Base-by-base conservation (phyloP, 2,888 invertebrate species). In the Lordiphosa andalusiaca region DNA sequence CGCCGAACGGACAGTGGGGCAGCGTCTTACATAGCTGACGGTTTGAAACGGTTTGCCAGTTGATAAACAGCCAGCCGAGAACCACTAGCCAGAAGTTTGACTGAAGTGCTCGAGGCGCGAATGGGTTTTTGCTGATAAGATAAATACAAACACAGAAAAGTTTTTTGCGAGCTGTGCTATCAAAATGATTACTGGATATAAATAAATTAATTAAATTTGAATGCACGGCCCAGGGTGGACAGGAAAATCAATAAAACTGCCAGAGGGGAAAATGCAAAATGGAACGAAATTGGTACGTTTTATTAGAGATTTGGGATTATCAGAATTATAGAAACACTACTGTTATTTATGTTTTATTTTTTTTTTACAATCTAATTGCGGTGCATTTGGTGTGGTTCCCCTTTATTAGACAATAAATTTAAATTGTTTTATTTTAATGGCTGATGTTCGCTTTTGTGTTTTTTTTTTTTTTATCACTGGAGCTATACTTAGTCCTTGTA, bases 171-270 rank as follows among this genome's bases (percentile, higher is more conserved):
- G 52, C 57, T 65, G 68, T 40, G 53, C 65, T 80, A 85, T 85
- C 76, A 56, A 58, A 61, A 58, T 77, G 75, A 83, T 83, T 80
- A 69, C 54, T 77, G 84, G 84, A 85, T 85, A 77, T 75, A 78
- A 78, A 80, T 77, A 77, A 80, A 83, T 77, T 85, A 77, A 77
- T 85, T 77, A 83, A 77, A 77, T 77, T 85, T 85, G 81, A 77
- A 85, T 77, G 71, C 56, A 58, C 42, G 41, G 40, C 33, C 38
- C 41, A 55, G 46, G 56, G 52, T 65, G 60, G 62, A 55, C 74
- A 53, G 50, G 47, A 41, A 73, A 68, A 41, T 33, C 53, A 39
- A 38, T 54, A 54, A 37, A 53, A 51, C 21, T 40, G 39, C 4
- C 4, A 44, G 30, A 30, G 30, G 30, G 30, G 30, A 30, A 30